Evolutionary conservation across 2,113 vertebrate species (phyloP).

Genomic region (Beaufortia kweichowensis): DNA sequence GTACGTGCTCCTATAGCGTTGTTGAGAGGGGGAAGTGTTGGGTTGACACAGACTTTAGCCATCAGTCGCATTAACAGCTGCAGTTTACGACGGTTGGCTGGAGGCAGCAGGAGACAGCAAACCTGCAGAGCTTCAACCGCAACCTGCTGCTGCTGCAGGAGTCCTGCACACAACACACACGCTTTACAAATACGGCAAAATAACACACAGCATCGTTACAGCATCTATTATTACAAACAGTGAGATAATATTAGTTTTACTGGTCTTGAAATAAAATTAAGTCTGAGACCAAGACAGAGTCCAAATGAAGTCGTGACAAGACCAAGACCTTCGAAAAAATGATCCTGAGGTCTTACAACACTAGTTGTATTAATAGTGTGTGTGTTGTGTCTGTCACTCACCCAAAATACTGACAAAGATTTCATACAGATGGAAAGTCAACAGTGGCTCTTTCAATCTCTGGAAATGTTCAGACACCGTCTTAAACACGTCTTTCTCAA

Average conservation of each 20-base stretch:
- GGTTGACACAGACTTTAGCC: conserved; percentile 77
- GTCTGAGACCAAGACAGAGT: no score
- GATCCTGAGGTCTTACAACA: no score
- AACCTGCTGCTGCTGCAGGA: conserved; percentile 63
- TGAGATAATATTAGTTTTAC: no score
- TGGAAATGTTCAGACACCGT: conserved; percentile 83
- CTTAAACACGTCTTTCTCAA: conserved; percentile 85
- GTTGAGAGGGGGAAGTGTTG: conserved; percentile 78
- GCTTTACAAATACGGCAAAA: background rate
- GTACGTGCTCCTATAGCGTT: conserved; percentile 76
- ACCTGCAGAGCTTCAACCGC: conserved; percentile 82
- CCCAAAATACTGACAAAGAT: conserved; percentile 83
- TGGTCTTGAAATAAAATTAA: no score
- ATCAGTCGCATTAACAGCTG: conserved; percentile 84
- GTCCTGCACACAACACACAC: conserved; percentile 43
- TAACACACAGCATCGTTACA: no score
- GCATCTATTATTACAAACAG: no score
- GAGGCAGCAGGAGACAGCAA: conserved; percentile 82
- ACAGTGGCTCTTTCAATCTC: conserved; percentile 80
- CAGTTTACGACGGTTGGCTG: conserved; percentile 80
- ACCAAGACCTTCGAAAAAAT: no score
- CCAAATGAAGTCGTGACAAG: no score
- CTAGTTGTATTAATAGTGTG: no score
- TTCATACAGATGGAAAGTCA: conserved; percentile 84
- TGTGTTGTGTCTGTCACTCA: conserved; percentile 61